These are phyloP conservation scores for Podabrus alpinus DNA, from an alignment of 2,888 invertebrate genomes.

Conservation along the genomic window DNA sequence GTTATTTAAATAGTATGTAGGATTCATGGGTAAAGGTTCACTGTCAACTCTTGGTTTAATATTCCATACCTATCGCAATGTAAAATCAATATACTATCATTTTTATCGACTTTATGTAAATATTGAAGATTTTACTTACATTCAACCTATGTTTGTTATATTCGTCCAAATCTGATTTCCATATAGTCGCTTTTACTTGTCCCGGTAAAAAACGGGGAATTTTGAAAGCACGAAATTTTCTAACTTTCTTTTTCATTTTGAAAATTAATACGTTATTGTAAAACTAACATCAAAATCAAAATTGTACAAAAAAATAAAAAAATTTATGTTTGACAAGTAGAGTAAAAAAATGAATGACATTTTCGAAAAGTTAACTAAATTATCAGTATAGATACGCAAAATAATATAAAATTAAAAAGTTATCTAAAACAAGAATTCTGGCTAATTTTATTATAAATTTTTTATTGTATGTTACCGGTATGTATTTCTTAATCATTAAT, in stretches of 20 bases:
- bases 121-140: slow-evolving; percentile 31
- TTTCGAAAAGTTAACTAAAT: not conserved
- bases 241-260: not conserved
- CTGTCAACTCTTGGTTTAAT: slow-evolving; percentile 56
- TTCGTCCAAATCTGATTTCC: slow-evolving; percentile 37
- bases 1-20: slow-evolving; percentile 60
- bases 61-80: slow-evolving; percentile 39
- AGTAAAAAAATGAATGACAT: not conserved
- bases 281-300: not conserved
- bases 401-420: not conserved
- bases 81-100: not conserved
- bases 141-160: slow-evolving; percentile 43
- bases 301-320: not conserved
- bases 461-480: not conserved
- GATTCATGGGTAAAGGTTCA: slow-evolving; percentile 59
- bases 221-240: slow-evolving; percentile 38
- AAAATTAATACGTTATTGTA: not conserved
- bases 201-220: slow-evolving; percentile 45
- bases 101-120: not conserved
- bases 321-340: not conserved
- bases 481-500: not conserved
- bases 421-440: not conserved
- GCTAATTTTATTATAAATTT: not conserved
- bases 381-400: not conserved
- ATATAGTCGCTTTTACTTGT: slow-evolving; percentile 31